A percentile compares a stretch with the other conserved stretches of the same genome.
phyloP scores from a whole-genome alignment of 1,140 invertebrate genomes.

The Drosophila kikkawai region DNA sequence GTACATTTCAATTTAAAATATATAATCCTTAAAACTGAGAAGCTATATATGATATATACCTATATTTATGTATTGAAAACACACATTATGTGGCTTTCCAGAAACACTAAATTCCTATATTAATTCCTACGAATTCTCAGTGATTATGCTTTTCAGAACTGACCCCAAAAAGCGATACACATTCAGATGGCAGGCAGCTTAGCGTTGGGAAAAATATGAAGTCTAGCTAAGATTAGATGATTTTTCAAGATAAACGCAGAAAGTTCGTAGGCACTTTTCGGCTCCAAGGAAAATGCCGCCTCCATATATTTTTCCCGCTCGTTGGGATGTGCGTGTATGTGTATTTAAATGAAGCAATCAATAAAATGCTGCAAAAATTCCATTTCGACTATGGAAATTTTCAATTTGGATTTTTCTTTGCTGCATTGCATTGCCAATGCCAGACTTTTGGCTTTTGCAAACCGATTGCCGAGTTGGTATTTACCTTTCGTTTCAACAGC shows the following conservation, averaged over 20 bases:
- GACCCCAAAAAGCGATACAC: conserved; percentile 25
- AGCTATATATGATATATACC: no score
- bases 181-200: conserved; percentile 74
- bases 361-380: conserved; percentile 63
- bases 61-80: no score
- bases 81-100: no score
- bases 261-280: conserved; percentile 57
- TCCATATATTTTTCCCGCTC: background rate
- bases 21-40: no score
- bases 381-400: conserved; percentile 44
- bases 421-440: conserved; percentile 45
- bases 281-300: background rate
- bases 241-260: conserved; percentile 77
- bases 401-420: conserved; percentile 52
- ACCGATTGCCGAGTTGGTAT: conserved; percentile 29
- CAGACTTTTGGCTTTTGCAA: conserved; percentile 16
- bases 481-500: conserved; percentile 71
- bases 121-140: background rate
- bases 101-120: background rate
- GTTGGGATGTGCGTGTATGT: conserved; percentile 13
- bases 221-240: conserved; percentile 81
- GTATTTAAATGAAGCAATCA: conserved; percentile 75
- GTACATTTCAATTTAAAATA: no score
- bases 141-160: conserved; percentile 19
- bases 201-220: conserved; percentile 80